Evolutionary conservation across 1,140 invertebrate species (phyloP), one percentile per base, ranked within the genome.

Genomic region (Helicoverpa armigera): DNA sequence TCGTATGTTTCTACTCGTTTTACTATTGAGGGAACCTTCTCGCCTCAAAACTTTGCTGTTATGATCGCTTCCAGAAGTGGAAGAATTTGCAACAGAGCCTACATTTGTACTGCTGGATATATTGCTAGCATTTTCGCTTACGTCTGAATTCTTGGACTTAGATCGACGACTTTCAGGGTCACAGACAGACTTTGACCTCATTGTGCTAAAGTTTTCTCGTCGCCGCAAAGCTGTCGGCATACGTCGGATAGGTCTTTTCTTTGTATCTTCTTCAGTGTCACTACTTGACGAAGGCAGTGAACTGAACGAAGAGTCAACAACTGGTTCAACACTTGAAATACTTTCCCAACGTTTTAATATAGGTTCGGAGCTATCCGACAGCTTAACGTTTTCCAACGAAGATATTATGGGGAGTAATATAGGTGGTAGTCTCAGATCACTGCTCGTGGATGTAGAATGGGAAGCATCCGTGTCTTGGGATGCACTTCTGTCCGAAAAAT

Each of bases 351-450:
- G 87, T 86, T 95, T 95, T 65, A 95, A 80, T 72, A 94, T 84
- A 4, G 88, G 91, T 76, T 93, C 90, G 0, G 82, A 84, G 51
- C 86, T 82, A 69, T 95, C 93, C 9, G 89, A 73, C 13, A 93
- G 83, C 80, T 90, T 94, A 7, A 92, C 91, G 77, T 95, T 95
- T 86, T 95, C 95, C 58, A 95, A 89, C 7, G 95, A 94, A 82
- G 95, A 95, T 81, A 95, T 95, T 35, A 97, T 96, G 23, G 97
- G 97, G 18, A 96, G 91, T 82, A 97, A 92, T 89, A 97, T 97
- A 14, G 97, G 97, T 50, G 97, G 97, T 50, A 97, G 89, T 87
- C 96, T 94, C 60, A 95, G 92, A 82, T 96, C 96, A 83, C 94
- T 95, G 81, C 92, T 95, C 7, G 94, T 95, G 16, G 94, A 94